Conservation (phyloP, 1,140 invertebrate genomes). For the Stegodyphus dumicola region DNA sequence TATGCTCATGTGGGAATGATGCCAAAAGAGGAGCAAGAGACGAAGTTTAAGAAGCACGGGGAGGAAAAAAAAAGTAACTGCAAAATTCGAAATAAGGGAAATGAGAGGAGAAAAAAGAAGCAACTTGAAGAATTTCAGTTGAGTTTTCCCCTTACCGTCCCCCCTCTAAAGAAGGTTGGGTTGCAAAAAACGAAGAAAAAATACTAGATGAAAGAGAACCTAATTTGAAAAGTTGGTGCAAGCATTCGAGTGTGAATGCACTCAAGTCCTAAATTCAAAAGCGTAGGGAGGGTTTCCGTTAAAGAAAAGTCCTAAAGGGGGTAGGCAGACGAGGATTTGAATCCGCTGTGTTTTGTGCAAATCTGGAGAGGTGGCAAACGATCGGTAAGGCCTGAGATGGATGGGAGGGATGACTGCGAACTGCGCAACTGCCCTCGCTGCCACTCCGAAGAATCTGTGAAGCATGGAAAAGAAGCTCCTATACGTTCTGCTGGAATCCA, state of each 20-base stretch:
- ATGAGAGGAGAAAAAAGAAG: background rate
- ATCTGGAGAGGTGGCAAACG: background rate
- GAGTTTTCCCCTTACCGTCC: constrained; percentile 22
- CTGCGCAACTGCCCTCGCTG: constrained; percentile 5
- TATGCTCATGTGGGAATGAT: background rate
- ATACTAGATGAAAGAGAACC: constrained; percentile 47
- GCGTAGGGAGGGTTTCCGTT: background rate
- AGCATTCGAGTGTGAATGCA: constrained; percentile 57
- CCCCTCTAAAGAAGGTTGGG: constrained; percentile 3
- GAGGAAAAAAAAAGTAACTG: background rate
- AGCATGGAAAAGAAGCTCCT: no score
- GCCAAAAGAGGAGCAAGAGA: no score
- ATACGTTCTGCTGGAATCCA: no score
- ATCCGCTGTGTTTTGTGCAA: constrained; percentile 21
- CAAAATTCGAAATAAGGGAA: background rate
- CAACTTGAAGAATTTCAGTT: constrained; percentile 10
- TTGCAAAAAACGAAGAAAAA: background rate
- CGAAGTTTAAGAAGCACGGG: background rate
- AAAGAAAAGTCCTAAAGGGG: background rate
- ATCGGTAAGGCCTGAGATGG: constrained; percentile 21
- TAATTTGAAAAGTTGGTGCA: constrained; percentile 54
- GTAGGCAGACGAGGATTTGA: background rate
- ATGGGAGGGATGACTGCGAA: constrained; percentile 8
- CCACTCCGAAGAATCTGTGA: background rate
- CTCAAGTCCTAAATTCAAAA: constrained; percentile 47